Base-by-base conservation (phyloP, 1,140 invertebrate genomes). In the Stenopsyche tienmushanensis region DNA sequence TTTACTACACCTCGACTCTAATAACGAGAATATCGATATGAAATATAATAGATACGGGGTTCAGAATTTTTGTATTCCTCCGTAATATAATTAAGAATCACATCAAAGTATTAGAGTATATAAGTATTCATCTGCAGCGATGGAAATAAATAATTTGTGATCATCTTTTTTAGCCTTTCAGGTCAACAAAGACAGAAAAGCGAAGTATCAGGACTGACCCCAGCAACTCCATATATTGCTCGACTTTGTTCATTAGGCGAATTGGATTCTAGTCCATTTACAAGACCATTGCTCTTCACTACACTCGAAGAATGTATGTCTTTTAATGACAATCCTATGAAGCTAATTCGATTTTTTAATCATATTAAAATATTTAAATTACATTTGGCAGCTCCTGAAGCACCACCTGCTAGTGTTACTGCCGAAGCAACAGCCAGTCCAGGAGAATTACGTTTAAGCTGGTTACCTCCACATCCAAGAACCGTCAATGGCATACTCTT, bases 401-500 rank as follows among this genome's bases (percentile, higher is more conserved):
- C 74, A 9, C 70, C 79, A 2, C 78, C 79, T 3, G 64, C 70
- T 5, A 75, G 73, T 52, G 71, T 81, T 13, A 73, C 75, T 59
- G 78, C 76, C 9, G 74, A 79, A 50, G 75, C 76, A 23, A 78
- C 77, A 3, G 73, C 76, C 3, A 74, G 74, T 24, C 78, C 79
- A 13, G 79, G 78, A 8, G 78, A 79, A 60, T 73, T 80, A 0
- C 72, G 72, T 18, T 71, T 77, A 18, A 73, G 75, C 1, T 76
- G 84, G 84, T 80, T 88, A 1, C 88, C 90, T 2, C 78, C 79
- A 1, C 80, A 84, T 0, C 79, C 84, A 50, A 84, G 89, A 41
- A 81, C 85, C 0, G 86, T 86, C 72, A 90, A 92, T 71, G 91
- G 90, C 0, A 82, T 86, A 44, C 81, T 93, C 9, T 77, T 87